Conservation (phyloP, 2,888 invertebrate species). For the Trileptium ribeirensis region DNA sequence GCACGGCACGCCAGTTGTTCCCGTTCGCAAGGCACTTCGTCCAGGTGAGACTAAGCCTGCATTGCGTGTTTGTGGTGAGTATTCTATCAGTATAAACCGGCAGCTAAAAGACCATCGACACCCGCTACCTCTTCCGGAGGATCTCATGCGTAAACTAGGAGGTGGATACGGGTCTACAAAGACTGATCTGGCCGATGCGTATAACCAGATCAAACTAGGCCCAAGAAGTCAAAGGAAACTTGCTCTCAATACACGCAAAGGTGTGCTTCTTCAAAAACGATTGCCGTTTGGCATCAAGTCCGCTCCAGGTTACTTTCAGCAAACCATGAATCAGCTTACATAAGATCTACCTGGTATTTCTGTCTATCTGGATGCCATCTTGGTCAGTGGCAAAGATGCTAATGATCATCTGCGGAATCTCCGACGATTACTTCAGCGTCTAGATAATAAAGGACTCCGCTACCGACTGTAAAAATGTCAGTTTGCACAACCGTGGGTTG, state of each 20-base stretch:
- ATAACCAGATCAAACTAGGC: background rate
- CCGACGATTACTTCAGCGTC: background rate
- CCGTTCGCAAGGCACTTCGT: background rate
- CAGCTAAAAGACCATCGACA: slow-evolving; percentile 1
- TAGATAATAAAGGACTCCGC: slow-evolving; percentile 15
- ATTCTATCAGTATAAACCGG: background rate
- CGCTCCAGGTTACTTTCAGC: slow-evolving; percentile 26
- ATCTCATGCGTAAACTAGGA: background rate
- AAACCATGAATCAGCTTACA: slow-evolving; percentile 28
- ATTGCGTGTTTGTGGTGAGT: slow-evolving; percentile 11
- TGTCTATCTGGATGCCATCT: slow-evolving; percentile 24
- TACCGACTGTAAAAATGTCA: slow-evolving; percentile 24
- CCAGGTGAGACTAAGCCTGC: background rate
- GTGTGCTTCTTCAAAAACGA: slow-evolving; percentile 24
- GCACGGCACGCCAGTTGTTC: background rate
- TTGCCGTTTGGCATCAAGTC: slow-evolving; percentile 25
- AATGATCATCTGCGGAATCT: background rate
- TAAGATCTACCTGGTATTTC: slow-evolving; percentile 21
- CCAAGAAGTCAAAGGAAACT: slow-evolving; percentile 9
- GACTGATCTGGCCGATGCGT: background rate
- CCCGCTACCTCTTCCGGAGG: slow-evolving; percentile 10
- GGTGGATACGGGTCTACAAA: background rate
- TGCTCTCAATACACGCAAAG: slow-evolving; percentile 24
- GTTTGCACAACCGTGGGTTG: slow-evolving; percentile 4
- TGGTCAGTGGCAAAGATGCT: background rate